Conservation (phyloP, 2,888 invertebrate species). For the Chymomyza fuscimana region DNA sequence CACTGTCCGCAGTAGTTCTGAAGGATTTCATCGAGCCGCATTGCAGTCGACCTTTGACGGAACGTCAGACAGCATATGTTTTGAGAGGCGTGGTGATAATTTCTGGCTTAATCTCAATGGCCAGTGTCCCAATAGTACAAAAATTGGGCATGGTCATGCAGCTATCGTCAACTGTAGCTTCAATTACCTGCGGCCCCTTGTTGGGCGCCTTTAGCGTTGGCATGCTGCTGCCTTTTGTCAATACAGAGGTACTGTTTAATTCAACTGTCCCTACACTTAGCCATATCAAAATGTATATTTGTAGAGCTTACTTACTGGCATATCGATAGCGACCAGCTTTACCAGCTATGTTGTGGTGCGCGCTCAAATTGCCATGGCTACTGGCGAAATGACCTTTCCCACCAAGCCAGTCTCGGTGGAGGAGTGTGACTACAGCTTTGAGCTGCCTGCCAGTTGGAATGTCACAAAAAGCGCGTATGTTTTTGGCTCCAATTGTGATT, state of each 20-base stretch:
- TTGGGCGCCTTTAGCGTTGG: constrained; percentile 86
- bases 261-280: not conserved
- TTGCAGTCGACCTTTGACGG: constrained; percentile 81
- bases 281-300: not conserved
- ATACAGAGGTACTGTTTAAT: constrained; percentile 80
- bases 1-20: constrained; percentile 88
- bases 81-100: constrained; percentile 85
- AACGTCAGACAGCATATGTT: constrained; percentile 79
- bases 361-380: constrained; percentile 85
- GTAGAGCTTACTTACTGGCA: constrained; percentile 86
- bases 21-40: constrained; percentile 89
- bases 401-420: constrained; percentile 63
- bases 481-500: not conserved
- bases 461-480: constrained; percentile 45
- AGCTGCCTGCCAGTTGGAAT: constrained; percentile 38
- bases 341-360: constrained; percentile 85
- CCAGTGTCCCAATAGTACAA: constrained; percentile 84
- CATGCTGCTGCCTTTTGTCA: constrained; percentile 83
- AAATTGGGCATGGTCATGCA: constrained; percentile 86
- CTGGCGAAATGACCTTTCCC: constrained; percentile 80
- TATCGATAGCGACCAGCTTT: constrained; percentile 82
- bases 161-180: constrained; percentile 83
- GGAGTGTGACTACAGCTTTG: constrained; percentile 58
- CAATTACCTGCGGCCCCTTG: constrained; percentile 84
- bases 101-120: constrained; percentile 84